These are phyloP conservation scores for Ephydatia muelleri DNA, from an alignment of 37 sponge, comb jelly and placozoan genomes.

Conservation along the genomic window DNA sequence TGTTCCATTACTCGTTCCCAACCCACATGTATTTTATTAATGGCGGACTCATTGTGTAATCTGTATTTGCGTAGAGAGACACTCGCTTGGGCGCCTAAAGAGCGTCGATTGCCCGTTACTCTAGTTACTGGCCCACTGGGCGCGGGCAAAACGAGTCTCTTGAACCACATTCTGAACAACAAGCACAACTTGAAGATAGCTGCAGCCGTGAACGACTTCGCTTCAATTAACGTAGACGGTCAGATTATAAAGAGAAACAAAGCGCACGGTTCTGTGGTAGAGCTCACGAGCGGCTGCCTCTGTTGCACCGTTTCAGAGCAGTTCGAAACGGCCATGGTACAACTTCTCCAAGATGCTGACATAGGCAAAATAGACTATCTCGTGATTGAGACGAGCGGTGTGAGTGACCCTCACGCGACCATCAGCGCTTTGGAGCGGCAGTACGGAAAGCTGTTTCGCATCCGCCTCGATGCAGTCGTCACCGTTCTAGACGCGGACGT, in stretches of 20 bases:
- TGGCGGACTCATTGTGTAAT: conserved; percentile 36
- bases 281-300: conserved; percentile 76
- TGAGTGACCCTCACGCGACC: conserved; percentile 72
- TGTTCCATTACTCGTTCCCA: not conserved
- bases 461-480: conserved; percentile 69
- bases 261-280: conserved; percentile 51
- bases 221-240: conserved; percentile 64
- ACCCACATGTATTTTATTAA: not conserved
- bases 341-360: conserved; percentile 71
- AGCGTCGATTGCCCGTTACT: conserved; percentile 69
- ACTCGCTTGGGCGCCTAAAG: conserved; percentile 42
- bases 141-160: conserved; percentile 80
- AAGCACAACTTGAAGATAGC: conserved; percentile 79
- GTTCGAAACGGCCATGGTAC: conserved; percentile 64
- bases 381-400: conserved; percentile 83
- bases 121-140: conserved; percentile 84
- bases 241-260: conserved; percentile 55
- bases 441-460: conserved; percentile 76
- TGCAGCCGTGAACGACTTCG: conserved; percentile 85
- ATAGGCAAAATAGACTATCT: conserved; percentile 80
- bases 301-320: conserved; percentile 68
- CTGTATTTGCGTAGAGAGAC: conserved; percentile 68
- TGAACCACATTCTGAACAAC: conserved; percentile 60
- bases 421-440: conserved; percentile 78
- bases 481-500: conserved; percentile 78